Base-by-base conservation (phyloP, 2,888 invertebrate species). In the Heteromurus nitidus region DNA sequence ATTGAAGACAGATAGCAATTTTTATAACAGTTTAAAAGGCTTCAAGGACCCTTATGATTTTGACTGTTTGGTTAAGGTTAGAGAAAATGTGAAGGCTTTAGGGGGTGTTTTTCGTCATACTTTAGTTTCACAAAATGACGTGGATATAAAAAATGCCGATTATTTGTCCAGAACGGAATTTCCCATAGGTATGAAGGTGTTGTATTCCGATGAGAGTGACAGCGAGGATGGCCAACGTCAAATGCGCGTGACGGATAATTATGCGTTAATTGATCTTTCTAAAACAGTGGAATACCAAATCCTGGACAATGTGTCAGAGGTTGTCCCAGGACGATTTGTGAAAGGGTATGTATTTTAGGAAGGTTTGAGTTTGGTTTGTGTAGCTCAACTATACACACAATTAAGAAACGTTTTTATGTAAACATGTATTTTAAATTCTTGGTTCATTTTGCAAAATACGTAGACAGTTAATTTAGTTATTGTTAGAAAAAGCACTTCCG, bases 81-180 rank as follows among this genome's bases (percentile, higher is more conserved):
- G 20, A 7, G 11, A 20, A 3, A 74, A 50, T n/a, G 50, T 64
- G 0, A 36, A 74, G 13, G 30, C 31, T 11, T 36, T 64, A 11
- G 7, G 31, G 16, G 74, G 64, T 1, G 13, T 28, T 11, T 67
- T 75, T 13, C 26, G 28, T 7, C 65, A 65, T 58, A 28, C 18
- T 30, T 0, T 30, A 18, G n/a, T 44, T 1, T 26, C 53, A 3
- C 18, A 36, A n/a, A 53, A 75, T 2, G 75, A 75, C 13, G 20
- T 58, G 1, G 75, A 75, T n/a, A 75, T 75, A 22, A 55, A 28
- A 11, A 75, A 75, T 22, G 75, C 75, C 0, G 75, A 75, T 30
- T 67, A 67, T 28, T 18, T 75, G 18, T 75, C 75, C 11, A 22
- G 75, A 44, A 58, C 20, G 2, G 44, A 55, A 20, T 0, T 74